A percentile compares a stretch with the other conserved stretches of the same genome.
Evolutionary conservation across 2,113 vertebrate species (phyloP).

Genomic region (Python bivittatus): DNA sequence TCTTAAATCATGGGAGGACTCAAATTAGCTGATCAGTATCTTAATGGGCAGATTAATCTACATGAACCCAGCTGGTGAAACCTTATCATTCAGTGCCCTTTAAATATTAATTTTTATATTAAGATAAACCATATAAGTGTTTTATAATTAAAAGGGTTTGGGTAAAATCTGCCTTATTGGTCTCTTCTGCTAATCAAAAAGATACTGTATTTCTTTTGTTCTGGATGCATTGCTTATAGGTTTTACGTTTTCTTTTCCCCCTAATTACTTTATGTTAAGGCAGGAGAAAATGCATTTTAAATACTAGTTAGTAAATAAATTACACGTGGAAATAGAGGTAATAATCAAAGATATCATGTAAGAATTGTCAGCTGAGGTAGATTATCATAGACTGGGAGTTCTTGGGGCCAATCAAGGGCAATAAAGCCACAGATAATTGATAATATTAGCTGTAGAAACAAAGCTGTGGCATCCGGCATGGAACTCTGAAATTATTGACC

Average conservation of each 20-base stretch:
- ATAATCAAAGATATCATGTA: not conserved
- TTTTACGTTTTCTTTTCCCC: not conserved
- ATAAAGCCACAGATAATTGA: not conserved
- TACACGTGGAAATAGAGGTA: not conserved
- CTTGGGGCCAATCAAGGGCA: not conserved
- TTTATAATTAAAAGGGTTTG: conserved; percentile 12
- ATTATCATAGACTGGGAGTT: not conserved
- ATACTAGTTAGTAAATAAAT: not conserved
- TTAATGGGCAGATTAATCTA: conserved; percentile 14
- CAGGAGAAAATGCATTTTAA: not conserved
- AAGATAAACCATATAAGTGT: conserved; percentile 2
- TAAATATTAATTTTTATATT: conserved; percentile 26
- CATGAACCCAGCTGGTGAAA: not conserved
- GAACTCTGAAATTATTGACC: not conserved
- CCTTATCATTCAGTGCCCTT: not conserved
- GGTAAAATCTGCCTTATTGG: conserved; percentile 12
- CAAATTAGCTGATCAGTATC: not conserved
- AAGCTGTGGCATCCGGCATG: not conserved
- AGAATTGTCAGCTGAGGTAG: not conserved
- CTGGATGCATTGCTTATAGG: not conserved
- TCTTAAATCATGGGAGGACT: conserved; percentile 21
- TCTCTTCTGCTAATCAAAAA: conserved; percentile 3
- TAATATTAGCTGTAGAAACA: not conserved
- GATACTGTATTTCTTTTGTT: not conserved
- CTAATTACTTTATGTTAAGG: not conserved